Base-by-base conservation (phyloP, 2,888 invertebrate genomes). In the Stenotaenia linearis region DNA sequence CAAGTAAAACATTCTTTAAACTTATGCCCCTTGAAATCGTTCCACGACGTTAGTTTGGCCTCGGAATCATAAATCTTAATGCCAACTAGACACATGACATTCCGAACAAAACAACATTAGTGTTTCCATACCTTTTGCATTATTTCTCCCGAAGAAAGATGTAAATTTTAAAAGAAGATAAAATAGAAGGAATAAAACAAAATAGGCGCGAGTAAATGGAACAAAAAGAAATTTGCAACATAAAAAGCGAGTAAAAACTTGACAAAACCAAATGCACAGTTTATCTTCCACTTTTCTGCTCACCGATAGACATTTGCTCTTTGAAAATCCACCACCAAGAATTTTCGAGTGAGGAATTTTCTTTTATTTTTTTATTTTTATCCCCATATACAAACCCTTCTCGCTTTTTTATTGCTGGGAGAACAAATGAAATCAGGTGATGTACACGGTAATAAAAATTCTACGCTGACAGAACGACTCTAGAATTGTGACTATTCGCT, bases 351-450 rank as follows among this genome's bases (percentile, higher is more conserved):
- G 56, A 37, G 12, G 9, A 37, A 18, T n/a, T n/a, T n/a, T n/a
- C n/a, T n/a, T n/a, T n/a, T n/a, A n/a, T n/a, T n/a, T n/a, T n/a
- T 56, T 56, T 56, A 15, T 56, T 56, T 15, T 56, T 56, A 50
- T 56, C 18, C 56, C 56, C 18, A 56, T 56, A 56, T 9, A 56
- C 56, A n/a, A 56, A 56, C 56, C 56, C 56, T 56, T 56, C 56
- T 18, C 56, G 56, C 56, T 50, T 37, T 50, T 56, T 56, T 56
- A 56, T 56, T 56, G 56, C 56, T 56, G 56, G 15, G n/a, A 56
- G 56, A 18, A 56, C 56, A 56, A 56, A 56, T 56, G 56, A 56
- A 56, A 56, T 56, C 56, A 56, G 56, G 56, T 56, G 56, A 56
- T 56, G 56, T 56, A 56, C 56, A 56, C 18, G 56, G 56, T 56